A percentile compares a stretch with the other conserved stretches of the same genome.
phyloP scores from a whole-genome alignment of 2,797 vertebrate genomes.

The Falco peregrinus region DNA sequence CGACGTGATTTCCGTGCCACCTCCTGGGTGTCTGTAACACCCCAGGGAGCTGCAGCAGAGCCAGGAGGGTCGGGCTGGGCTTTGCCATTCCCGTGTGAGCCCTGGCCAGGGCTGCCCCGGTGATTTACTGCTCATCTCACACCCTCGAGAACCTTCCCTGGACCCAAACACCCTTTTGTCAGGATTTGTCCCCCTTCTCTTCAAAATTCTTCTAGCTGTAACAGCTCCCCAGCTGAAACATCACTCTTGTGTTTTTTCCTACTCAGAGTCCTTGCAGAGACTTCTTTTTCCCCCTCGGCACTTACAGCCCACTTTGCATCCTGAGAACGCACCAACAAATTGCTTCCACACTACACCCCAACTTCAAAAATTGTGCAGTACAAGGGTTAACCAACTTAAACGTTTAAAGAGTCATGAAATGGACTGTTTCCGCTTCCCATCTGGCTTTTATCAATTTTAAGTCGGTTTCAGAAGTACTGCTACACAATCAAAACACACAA shows the following conservation, averaged over 20 bases:
- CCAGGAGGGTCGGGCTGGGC: neutral
- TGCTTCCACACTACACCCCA: slow-evolving; percentile 69
- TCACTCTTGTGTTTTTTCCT: neutral
- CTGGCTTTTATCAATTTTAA: slow-evolving; percentile 79
- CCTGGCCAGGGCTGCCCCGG: accelerated
- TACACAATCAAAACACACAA: slow-evolving; percentile 79
- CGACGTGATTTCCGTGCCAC: neutral
- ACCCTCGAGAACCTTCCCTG: neutral
- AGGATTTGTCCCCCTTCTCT: neutral
- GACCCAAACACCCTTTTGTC: neutral
- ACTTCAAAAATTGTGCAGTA: slow-evolving; percentile 50
- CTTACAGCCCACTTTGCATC: slow-evolving; percentile 47
- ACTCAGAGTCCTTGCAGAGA: neutral
- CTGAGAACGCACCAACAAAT: slow-evolving; percentile 72
- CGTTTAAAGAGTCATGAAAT: slow-evolving; percentile 81
- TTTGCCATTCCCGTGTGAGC: accelerated
- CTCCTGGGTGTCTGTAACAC: neutral
- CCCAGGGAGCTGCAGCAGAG: neutral
- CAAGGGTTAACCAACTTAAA: slow-evolving; percentile 81
- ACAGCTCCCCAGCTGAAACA: neutral
- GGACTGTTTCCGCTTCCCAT: slow-evolving; percentile 79
- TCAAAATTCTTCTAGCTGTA: neutral
- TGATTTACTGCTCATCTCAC: neutral
- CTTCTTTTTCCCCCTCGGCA: neutral
- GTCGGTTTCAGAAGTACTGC: slow-evolving; percentile 74